These are phyloP conservation scores for Epizoanthus illoricatus DNA, from an alignment of 92 coral and sea anemone genomes.

Conservation along the genomic window DNA sequence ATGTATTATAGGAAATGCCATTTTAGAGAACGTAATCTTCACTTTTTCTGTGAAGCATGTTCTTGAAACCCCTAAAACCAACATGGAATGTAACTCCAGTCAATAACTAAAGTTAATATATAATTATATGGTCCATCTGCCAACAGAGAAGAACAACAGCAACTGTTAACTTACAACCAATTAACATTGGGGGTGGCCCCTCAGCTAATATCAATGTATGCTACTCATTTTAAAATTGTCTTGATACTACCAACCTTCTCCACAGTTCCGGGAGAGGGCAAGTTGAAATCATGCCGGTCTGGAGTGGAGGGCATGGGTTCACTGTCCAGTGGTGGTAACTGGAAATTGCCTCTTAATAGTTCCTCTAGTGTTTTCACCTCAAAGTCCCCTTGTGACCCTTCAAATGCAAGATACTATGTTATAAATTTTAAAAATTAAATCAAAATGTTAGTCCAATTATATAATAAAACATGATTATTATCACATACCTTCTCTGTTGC, in stretches of 20 bases:
- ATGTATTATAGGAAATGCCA: background rate
- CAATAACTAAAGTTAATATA: too few species aligned
- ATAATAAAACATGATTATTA: background rate
- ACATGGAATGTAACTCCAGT: too few species aligned
- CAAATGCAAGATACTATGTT: background rate
- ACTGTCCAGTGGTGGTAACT: background rate
- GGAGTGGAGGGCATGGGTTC: slow-evolving; percentile 9
- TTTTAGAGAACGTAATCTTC: too few species aligned
- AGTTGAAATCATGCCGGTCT: background rate
- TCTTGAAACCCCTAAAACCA: too few species aligned
- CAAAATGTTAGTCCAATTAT: background rate
- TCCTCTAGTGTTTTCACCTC: slow-evolving; percentile 4
- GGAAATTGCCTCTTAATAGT: background rate
- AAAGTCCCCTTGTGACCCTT: background rate
- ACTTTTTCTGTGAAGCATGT: too few species aligned
- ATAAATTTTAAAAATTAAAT: too few species aligned
- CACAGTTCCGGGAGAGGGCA: slow-evolving; percentile 8
- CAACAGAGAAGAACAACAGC: too few species aligned
- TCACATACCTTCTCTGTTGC: slow-evolving; percentile 25
- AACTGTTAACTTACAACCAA: too few species aligned
- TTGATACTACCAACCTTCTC: slow-evolving; percentile 36
- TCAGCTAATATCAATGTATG: too few species aligned
- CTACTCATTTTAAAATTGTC: too few species aligned
- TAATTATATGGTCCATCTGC: too few species aligned
- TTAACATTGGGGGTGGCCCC: too few species aligned